Conservation (phyloP, 2,888 invertebrate genomes). For the Ophion costatus region DNA sequence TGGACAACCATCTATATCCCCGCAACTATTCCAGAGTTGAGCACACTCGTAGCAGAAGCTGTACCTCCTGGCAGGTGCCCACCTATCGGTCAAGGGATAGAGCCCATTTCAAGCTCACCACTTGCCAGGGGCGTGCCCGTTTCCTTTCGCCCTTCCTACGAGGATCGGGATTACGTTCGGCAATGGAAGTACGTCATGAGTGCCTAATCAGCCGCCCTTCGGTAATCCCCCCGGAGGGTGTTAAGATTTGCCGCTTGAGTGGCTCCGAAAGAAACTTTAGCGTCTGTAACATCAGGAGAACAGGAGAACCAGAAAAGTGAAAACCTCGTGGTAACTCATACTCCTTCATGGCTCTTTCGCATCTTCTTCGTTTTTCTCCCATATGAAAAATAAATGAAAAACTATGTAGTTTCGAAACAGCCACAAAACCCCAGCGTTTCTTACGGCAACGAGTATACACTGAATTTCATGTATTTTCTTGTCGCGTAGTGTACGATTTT, state of each 20-base stretch:
- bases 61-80: neutral
- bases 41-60: neutral
- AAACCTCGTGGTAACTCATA: constrained; percentile 17
- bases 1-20: too few relatives aligned
- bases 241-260: constrained; percentile 80
- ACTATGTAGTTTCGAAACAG: neutral
- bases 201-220: constrained; percentile 80
- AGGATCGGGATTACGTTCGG: constrained; percentile 71
- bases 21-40: too few relatives aligned
- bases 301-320: constrained; percentile 67
- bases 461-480: neutral
- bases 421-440: neutral
- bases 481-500: constrained; percentile 1
- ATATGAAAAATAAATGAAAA: neutral
- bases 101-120: neutral
- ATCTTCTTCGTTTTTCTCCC: neutral
- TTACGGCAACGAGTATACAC: constrained; percentile 2
- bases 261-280: constrained; percentile 81
- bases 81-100: constrained; percentile 21
- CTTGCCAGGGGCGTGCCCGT: constrained; percentile 10
- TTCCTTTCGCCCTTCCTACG: constrained; percentile 64
- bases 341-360: neutral
- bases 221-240: constrained; percentile 79
- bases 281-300: constrained; percentile 76
- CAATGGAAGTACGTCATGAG: constrained; percentile 74